Evolutionary conservation across 2,113 vertebrate genomes (phyloP), one percentile per base, ranked within the genome.

Genomic region (Sinocyclocheilus maitianheensis): DNA sequence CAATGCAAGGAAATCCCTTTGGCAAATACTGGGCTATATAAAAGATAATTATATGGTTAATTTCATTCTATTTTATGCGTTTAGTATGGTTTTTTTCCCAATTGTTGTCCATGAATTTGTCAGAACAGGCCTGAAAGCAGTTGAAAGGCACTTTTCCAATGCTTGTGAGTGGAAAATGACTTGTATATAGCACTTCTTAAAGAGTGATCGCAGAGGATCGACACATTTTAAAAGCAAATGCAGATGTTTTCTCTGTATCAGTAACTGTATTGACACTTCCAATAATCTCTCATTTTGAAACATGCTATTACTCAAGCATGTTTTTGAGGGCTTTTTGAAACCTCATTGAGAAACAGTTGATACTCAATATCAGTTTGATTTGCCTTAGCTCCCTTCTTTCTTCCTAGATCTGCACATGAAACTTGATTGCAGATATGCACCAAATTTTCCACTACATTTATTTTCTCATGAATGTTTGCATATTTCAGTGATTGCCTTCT

Each of bases 391-490:
- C 24, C 37, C n/a, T 88, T 83, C 77, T 84, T 60, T 85, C 48
- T 63, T 26, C 84, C 89, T 88, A 30, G 90, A 81, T 89, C 91
- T 92, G 88, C 90, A 89, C 91, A 89, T 86, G 86, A 91, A 93
- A 94, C 90, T 91, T 88, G 91, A 93, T 93, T 93, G 91, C 92
- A 87, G 91, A 91, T 90, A 92, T 90, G 90, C 86, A 88, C 90
- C 92, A 86, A 86, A 88, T 91, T 93, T 94, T 94, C 93, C 92
- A 89, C 90, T 87, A 92, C 91, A 90, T 93, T 94, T 92, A 92
- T 94, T 92, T 92, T 90, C 91, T 93, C 91, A 92, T 94, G 93
- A 94, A 94, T 92, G 92, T 94, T 94, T 91, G 91, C 92, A 91
- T 94, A 93, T 92, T 93, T 91, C 85, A 6, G 62, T 91, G 91